Evolutionary conservation across 64 coral and sea anemone species (phyloP), one percentile per base, ranked within the genome.

Genomic region (Porites lutea): DNA sequence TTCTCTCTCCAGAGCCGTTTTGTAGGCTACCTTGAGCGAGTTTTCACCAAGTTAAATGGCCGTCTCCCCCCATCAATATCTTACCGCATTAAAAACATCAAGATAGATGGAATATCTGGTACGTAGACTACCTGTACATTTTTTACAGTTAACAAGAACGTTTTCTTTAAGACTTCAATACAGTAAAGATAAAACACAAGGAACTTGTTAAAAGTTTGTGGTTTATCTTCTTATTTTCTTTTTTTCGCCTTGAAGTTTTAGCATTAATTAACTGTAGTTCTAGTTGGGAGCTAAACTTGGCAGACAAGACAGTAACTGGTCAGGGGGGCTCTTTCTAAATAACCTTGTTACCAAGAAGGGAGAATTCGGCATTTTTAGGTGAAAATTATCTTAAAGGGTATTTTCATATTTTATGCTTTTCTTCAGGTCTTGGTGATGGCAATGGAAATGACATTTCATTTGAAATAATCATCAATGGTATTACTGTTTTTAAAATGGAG

Each of bases 61-160:
- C 90, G 90, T 52, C 89, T 99, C 54, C 97, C 97, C 84, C 70
- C 94, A 85, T 59, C 94, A 65, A 83, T 96, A 5, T 90, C 97
- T 45, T 79, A 93, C 16, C 95, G 75, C 64, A 74, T 99, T 50
- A 96, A 91, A 74, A 90, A 78, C 59, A 96, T 99, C 88, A 96
- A 91, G 75, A 99, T 99, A 86, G 94, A 99, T 87, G 97, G 94
- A 43, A 99, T 99, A 87, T 83, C 82, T 44, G 89, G 97, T 99
- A 83, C 63, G 90, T 89, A 7, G 14, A 4, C 23, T 8, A 1
- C 8, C 19, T 18, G 20, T 59, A 8, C 11, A 57, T 53, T 59
- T 3, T 13, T 37, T 10, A 52, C 15, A 5, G 8, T 79, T 79
- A 7, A 11, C 7, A 65, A 61, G 50, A 12, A 47, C 2, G 5